Percentiles rank a stretch among this genome's conserved stretches.
phyloP scores from a whole-genome alignment of 2,888 invertebrate genomes.

The Netelia fuscicornis region DNA sequence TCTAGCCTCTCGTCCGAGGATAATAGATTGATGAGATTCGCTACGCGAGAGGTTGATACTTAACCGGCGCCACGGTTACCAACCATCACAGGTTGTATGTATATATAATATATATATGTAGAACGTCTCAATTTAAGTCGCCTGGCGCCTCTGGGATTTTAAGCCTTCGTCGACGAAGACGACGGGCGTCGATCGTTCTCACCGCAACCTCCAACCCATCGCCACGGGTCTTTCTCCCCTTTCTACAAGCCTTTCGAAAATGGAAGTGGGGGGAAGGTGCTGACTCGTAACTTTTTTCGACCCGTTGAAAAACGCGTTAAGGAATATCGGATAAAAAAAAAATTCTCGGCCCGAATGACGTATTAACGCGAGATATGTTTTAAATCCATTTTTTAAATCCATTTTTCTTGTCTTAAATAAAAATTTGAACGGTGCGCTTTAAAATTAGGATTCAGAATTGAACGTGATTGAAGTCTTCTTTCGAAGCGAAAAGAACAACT shows the following conservation, averaged over 20 bases:
- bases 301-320: conserved; percentile 24
- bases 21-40: conserved; percentile 64
- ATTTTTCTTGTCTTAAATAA: not conserved
- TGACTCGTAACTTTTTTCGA: conserved; percentile 36
- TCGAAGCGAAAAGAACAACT: not conserved
- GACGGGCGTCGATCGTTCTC: conserved; percentile 10
- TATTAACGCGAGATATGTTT: conserved; percentile 7
- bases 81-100: conserved; percentile 30
- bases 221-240: conserved; percentile 14
- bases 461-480: not conserved
- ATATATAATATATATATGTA: conserved; percentile 13
- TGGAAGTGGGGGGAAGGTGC: not conserved
- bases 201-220: not conserved
- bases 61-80: conserved; percentile 52
- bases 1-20: conserved; percentile 25
- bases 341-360: not conserved
- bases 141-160: conserved; percentile 57
- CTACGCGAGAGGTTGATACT: conserved; percentile 54
- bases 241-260: not conserved
- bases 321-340: not conserved
- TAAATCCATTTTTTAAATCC: not conserved
- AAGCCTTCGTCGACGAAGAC: conserved; percentile 40
- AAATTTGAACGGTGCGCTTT: not conserved
- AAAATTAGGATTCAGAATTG: too few relatives aligned
- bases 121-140: conserved; percentile 59